These are phyloP conservation scores for Tricholaema leucomelas DNA, from an alignment of 2,113 vertebrate species.

Conservation along the genomic window DNA sequence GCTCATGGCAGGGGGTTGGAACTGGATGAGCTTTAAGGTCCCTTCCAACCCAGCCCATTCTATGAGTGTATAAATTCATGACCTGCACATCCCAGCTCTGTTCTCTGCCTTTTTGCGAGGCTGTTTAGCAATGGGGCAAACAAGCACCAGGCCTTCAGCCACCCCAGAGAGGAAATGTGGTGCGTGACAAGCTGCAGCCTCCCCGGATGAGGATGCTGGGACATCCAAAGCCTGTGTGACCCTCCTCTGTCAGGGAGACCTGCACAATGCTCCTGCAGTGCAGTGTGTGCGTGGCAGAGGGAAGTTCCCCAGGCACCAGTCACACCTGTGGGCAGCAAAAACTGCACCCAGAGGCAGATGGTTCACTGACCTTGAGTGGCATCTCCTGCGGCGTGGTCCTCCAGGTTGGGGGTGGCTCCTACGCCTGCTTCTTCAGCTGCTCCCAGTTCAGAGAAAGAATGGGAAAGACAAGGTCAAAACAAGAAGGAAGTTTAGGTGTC, in stretches of 20 bases:
- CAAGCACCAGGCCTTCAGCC: background rate
- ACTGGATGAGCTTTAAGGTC: no score
- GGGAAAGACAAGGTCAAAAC: constrained; percentile 14
- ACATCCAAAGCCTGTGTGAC: background rate
- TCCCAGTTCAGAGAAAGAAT: constrained; percentile 8
- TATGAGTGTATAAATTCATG: no score
- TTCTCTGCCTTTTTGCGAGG: background rate
- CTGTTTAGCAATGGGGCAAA: background rate
- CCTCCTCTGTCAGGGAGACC: background rate
- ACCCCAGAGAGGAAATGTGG: background rate
- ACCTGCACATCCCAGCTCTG: background rate
- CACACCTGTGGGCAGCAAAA: background rate
- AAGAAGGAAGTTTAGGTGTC: background rate
- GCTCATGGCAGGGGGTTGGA: no score
- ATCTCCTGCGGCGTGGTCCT: constrained; percentile 78
- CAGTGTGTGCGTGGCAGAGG: background rate
- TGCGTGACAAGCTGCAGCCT: background rate
- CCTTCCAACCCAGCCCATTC: no score
- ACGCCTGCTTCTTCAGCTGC: constrained; percentile 80
- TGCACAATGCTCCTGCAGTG: background rate
- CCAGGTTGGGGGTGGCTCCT: constrained; percentile 76
- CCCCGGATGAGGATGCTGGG: background rate
- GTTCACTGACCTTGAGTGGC: constrained; percentile 74
- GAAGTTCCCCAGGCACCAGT: background rate
- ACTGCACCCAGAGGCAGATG: rapidly evolving